These are phyloP conservation scores for Saccostrea cuccullata DNA, from an alignment of 1,140 invertebrate genomes.

Conservation along the genomic window DNA sequence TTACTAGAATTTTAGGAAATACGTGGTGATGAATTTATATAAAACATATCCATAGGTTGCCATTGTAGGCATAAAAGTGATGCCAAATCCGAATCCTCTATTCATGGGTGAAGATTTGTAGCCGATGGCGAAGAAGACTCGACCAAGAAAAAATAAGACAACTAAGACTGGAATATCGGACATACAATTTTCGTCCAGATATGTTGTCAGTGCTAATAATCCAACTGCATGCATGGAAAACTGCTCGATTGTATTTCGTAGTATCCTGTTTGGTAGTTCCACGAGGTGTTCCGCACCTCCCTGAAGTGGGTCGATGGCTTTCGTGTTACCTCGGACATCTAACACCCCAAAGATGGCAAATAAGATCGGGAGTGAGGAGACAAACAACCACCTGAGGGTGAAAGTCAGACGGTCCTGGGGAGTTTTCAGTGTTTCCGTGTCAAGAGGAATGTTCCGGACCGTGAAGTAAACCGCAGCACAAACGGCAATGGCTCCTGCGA, in stretches of 20 bases:
- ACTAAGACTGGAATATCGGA: conserved; percentile 39
- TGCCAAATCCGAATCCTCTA: not conserved
- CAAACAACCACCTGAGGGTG: conserved; percentile 11
- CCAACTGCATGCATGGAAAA: conserved; percentile 42
- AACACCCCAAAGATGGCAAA: not conserved
- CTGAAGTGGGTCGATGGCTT: conserved; percentile 18
- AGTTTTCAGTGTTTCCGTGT: not conserved
- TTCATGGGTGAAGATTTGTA: conserved; percentile 21
- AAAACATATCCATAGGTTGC: not conserved
- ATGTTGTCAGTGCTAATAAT: conserved; percentile 16
- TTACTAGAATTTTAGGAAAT: not conserved
- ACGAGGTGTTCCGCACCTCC: conserved; percentile 45
- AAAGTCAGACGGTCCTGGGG: conserved; percentile 3
- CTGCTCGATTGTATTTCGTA: conserved; percentile 46
- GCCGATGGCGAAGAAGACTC: conserved; percentile 20
- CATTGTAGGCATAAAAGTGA: not conserved
- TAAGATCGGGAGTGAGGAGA: not conserved
- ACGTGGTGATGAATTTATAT: conserved; percentile 1
- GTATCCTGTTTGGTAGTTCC: conserved; percentile 40
- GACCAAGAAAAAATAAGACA: conserved; percentile 41
- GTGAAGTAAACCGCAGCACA: not conserved
- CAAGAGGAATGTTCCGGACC: not conserved
- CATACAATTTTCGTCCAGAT: conserved; percentile 33
- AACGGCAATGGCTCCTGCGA: not conserved
- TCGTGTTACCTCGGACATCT: conserved; percentile 5